These are phyloP conservation scores for Aldrovandia affinis DNA, from an alignment of 2,797 vertebrate genomes.

Conservation along the genomic window DNA sequence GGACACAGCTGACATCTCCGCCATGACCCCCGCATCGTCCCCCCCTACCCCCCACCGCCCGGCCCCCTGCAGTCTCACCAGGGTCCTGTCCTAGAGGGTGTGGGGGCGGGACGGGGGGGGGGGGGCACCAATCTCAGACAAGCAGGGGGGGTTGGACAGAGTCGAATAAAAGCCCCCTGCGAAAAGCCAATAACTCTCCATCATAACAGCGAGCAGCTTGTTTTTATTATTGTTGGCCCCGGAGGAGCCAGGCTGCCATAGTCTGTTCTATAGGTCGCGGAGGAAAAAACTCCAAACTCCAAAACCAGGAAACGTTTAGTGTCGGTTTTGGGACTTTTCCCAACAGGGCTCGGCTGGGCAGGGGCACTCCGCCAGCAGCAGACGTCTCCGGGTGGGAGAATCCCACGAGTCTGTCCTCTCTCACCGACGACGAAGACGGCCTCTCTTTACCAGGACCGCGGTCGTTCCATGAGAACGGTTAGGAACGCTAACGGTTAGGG, in stretches of 20 bases:
- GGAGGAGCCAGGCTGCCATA: not conserved
- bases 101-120: slow-evolving; percentile 36
- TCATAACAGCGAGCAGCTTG: slow-evolving; percentile 42
- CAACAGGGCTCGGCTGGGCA: not conserved
- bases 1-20: slow-evolving; percentile 43
- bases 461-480: too few relatives aligned
- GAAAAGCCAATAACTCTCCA: slow-evolving; percentile 46
- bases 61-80: slow-evolving; percentile 36
- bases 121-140: slow-evolving; percentile 39
- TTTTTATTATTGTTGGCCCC: slow-evolving; percentile 23
- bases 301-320: slow-evolving; percentile 23
- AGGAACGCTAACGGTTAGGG: too few relatives aligned
- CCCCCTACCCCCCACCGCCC: not conserved
- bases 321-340: slow-evolving; percentile 16
- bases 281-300: not conserved
- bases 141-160: slow-evolving; percentile 42
- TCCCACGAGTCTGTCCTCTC: not conserved
- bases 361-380: not conserved
- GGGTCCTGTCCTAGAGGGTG: slow-evolving; percentile 35
- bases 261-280: not conserved
- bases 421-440: not conserved
- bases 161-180: slow-evolving; percentile 46
- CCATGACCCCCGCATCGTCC: slow-evolving; percentile 34
- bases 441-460: too few relatives aligned
- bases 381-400: not conserved